A percentile compares a stretch with the other conserved stretches of the same genome.
Conservation (phyloP, 2,113 vertebrate genomes). For the Laticauda colubrina region DNA sequence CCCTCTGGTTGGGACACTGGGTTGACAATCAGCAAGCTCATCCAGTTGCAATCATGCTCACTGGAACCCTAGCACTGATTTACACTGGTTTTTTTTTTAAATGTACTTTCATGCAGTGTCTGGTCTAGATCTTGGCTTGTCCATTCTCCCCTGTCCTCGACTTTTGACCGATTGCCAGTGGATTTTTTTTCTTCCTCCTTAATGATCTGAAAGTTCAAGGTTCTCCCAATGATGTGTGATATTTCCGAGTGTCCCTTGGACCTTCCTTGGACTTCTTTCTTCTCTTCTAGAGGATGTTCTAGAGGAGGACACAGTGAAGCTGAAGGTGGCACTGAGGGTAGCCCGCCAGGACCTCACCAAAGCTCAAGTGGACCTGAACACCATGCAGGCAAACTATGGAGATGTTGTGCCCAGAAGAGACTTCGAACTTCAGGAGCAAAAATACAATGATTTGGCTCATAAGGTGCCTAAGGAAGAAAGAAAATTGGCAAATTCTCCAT, state of each 20-base stretch:
- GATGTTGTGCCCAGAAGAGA: slow-evolving; percentile 79
- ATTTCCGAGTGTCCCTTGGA: background rate
- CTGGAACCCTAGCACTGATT: background rate
- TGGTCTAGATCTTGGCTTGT: background rate
- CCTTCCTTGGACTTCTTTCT: background rate
- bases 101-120: background rate
- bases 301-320: slow-evolving; percentile 70
- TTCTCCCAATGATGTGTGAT: background rate
- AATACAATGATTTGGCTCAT: slow-evolving; percentile 62
- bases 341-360: slow-evolving; percentile 77
- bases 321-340: slow-evolving; percentile 76
- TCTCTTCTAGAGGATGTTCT: slow-evolving; percentile 54
- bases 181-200: background rate
- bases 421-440: slow-evolving; percentile 76
- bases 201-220: background rate
- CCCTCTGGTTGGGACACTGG: background rate
- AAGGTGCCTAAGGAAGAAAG: slow-evolving; percentile 65
- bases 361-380: slow-evolving; percentile 75
- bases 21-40: background rate
- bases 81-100: background rate
- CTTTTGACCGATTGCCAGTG: background rate
- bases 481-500: background rate
- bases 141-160: background rate
- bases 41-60: no score
- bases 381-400: slow-evolving; percentile 74